Base-by-base conservation (phyloP, 2,888 invertebrate species). In the Doris montereyensis region DNA sequence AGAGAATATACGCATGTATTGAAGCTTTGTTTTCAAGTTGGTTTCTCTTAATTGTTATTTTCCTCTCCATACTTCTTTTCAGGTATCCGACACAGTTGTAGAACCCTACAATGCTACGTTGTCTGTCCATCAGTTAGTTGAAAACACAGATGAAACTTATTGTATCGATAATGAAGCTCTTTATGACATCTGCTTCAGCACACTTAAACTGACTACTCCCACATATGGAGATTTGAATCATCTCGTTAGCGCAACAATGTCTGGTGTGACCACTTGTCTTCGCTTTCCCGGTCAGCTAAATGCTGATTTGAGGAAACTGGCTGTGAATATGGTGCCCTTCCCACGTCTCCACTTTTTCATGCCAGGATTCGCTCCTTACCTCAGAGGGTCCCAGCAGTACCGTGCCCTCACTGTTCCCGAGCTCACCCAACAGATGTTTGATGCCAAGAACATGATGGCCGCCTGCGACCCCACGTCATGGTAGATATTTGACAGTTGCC, bases 381-480 rank as follows among this genome's bases (percentile, higher is more conserved):
- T 88, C 41, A 85, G 89, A 79, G 89, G 90, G 74, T 87, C 87
- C 81, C 89, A 89, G 83, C 90, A 89, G 83, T 90, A 90, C 85
- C n/a, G 88, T 17, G 89, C 89, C 52, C 85, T 90, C 30, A 89
- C 89, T 17, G 89, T 89, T 1, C 89, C 89, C n/a, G 89, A 89
- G 81, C 85, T 89, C 58, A 89, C 89, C 26, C 88, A 88, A 83
- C 84, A 95, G 92, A 95, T n/a, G n/a, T n/a, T n/a, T n/a, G n/a
- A n/a, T n/a, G n/a, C n/a, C n/a, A n/a, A n/a, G n/a, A n/a, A n/a
- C 93, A 97, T 97, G 97, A 97, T 97, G 97, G 97, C 97, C 72
- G 97, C 97, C 17, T 97, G 97, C 91, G 97, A 97, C 92, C 97
- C 97, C n/a, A 2, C 94, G 97, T 81, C 97, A 97, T 92, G 97